Evolutionary conservation across 2,113 vertebrate species (phyloP).

Genomic region (Zosterops hypoxanthus): DNA sequence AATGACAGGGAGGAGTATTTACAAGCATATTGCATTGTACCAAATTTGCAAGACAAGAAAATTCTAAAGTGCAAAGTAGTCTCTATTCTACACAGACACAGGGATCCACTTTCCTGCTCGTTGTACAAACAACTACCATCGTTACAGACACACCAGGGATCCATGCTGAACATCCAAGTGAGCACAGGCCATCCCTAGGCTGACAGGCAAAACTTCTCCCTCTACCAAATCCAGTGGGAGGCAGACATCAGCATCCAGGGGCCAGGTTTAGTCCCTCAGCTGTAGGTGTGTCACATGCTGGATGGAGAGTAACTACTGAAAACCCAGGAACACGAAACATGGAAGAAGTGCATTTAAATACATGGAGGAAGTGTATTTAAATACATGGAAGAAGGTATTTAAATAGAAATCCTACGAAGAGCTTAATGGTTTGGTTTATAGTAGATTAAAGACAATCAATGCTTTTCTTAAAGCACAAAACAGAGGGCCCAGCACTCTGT

Average conservation of each 20-base stretch:
- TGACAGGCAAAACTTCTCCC: slow-evolving; percentile 2
- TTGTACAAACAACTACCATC: background rate
- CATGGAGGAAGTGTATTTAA: background rate
- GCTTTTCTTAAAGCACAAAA: slow-evolving; percentile 12
- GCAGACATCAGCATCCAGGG: background rate
- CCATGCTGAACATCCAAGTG: background rate
- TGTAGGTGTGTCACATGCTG: background rate
- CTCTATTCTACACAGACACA: background rate
- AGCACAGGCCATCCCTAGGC: background rate
- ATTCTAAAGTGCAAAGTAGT: slow-evolving; percentile 26
- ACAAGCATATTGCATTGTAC: background rate
- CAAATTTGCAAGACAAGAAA: background rate
- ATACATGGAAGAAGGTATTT: background rate
- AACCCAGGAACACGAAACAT: background rate
- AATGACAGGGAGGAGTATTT: slow-evolving; percentile 15
- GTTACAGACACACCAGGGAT: background rate
- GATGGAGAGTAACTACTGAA: background rate
- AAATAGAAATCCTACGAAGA: slow-evolving; percentile 1
- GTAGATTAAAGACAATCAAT: background rate
- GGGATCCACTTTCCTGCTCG: background rate
- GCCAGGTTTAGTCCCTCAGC: background rate
- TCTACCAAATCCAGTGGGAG: background rate
- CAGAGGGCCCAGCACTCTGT: background rate
- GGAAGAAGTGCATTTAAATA: background rate
- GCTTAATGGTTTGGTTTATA: background rate